Evolutionary conservation across 2,888 invertebrate genomes (phyloP).

Genomic region (Xestia sexstrigata): DNA sequence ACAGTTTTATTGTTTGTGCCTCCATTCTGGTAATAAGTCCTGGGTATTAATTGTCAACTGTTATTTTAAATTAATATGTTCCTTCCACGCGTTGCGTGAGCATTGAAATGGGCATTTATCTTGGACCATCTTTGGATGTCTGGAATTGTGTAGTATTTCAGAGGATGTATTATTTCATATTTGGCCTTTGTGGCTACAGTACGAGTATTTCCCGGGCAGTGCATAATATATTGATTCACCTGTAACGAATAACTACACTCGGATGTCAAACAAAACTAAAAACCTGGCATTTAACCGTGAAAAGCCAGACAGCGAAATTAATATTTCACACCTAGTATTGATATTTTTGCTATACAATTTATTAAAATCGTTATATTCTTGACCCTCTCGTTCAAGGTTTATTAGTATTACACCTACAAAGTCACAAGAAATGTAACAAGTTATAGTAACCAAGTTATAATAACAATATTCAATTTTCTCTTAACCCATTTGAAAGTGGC

Average conservation of each 20-base stretch:
- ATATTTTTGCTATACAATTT: background rate
- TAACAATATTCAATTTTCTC: too few relatives aligned
- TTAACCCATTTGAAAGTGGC: too few relatives aligned
- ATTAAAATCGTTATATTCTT: background rate
- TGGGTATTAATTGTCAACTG: slow-evolving; percentile 70
- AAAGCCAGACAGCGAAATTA: background rate
- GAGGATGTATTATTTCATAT: slow-evolving; percentile 40
- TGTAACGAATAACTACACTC: slow-evolving; percentile 17
- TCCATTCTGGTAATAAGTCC: slow-evolving; percentile 61
- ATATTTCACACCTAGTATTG: background rate
- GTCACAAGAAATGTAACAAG: too few relatives aligned
- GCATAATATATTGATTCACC: slow-evolving; percentile 22
- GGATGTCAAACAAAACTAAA: slow-evolving; percentile 17
- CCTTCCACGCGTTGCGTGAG: slow-evolving; percentile 69
- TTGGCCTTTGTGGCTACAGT: slow-evolving; percentile 20
- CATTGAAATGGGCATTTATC: slow-evolving; percentile 55
- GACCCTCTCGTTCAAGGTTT: background rate
- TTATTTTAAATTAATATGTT: slow-evolving; percentile 67
- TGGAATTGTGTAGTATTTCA: slow-evolving; percentile 32
- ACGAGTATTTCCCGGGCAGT: background rate
- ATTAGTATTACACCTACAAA: background rate
- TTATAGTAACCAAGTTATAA: too few relatives aligned
- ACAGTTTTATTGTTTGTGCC: slow-evolving; percentile 53
- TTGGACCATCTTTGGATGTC: slow-evolving; percentile 23
- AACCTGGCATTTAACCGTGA: slow-evolving; percentile 20